phyloP scores from a whole-genome alignment of 2,113 vertebrate genomes.

The Saiga tatarica region DNA sequence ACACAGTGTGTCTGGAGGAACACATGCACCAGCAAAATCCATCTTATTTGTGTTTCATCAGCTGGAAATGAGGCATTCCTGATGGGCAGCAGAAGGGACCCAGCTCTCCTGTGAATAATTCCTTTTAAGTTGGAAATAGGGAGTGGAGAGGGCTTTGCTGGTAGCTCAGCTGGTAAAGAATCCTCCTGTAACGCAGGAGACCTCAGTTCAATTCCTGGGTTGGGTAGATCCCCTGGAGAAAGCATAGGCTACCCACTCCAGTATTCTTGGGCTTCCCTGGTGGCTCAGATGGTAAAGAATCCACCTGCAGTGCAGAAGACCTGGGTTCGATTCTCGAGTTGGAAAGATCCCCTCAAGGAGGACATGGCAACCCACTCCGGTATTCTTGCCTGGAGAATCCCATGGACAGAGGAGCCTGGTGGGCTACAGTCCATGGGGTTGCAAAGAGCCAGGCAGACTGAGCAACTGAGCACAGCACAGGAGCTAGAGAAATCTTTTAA shows the following conservation, averaged over 20 bases:
- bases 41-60: neutral
- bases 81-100: neutral
- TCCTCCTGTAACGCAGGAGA: neutral
- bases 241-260: neutral
- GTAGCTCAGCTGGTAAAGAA: neutral
- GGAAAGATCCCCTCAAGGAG: neutral
- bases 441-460: neutral
- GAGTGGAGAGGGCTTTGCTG: neutral
- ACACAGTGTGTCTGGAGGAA: neutral
- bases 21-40: neutral
- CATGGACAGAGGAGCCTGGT: neutral
- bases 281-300: neutral
- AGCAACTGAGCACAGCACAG: neutral
- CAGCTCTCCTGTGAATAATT: neutral
- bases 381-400: neutral
- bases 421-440: neutral
- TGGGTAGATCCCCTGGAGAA: neutral
- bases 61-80: neutral
- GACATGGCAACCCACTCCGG: fast-evolving
- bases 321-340: neutral
- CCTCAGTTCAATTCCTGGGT: neutral
- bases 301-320: neutral
- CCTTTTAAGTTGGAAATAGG: conserved; percentile 2
- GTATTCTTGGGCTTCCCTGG: neutral
- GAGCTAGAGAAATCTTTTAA: conserved; percentile 12